These are phyloP conservation scores for Leistus spinibarbis DNA, from an alignment of 2,888 invertebrate species.

Conservation along the genomic window DNA sequence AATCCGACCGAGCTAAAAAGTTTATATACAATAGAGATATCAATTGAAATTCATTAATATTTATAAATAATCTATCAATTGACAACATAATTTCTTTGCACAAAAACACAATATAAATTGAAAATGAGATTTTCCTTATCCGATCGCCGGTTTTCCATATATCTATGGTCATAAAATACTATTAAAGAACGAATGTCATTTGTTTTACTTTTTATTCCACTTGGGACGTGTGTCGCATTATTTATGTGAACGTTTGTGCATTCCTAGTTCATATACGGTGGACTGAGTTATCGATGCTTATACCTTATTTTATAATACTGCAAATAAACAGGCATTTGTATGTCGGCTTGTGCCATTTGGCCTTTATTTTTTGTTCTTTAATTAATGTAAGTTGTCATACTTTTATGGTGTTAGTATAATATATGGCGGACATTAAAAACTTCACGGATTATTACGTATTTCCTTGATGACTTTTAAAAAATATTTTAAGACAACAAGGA, in stretches of 20 bases:
- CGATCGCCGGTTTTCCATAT: neutral
- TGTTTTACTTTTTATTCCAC: neutral
- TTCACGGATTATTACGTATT: neutral
- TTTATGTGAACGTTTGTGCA: neutral
- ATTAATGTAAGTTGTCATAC: neutral
- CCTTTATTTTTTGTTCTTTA: neutral
- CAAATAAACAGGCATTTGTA: neutral
- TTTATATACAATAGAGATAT: no score
- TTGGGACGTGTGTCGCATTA: neutral
- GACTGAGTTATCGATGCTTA: neutral
- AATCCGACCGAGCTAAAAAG: no score
- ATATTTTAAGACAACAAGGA: no score
- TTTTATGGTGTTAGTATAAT: neutral
- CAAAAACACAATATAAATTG: neutral
- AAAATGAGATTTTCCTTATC: neutral
- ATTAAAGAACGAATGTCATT: neutral
- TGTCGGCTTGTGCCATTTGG: neutral
- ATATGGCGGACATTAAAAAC: neutral
- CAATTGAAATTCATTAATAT: neutral
- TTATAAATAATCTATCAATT: no score
- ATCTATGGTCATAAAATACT: no score
- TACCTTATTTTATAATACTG: neutral
- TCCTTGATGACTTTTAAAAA: no score
- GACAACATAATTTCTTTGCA: no score
- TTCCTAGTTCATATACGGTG: neutral